Conservation (phyloP, 2,888 invertebrate genomes). For the Apoda limacodes region DNA sequence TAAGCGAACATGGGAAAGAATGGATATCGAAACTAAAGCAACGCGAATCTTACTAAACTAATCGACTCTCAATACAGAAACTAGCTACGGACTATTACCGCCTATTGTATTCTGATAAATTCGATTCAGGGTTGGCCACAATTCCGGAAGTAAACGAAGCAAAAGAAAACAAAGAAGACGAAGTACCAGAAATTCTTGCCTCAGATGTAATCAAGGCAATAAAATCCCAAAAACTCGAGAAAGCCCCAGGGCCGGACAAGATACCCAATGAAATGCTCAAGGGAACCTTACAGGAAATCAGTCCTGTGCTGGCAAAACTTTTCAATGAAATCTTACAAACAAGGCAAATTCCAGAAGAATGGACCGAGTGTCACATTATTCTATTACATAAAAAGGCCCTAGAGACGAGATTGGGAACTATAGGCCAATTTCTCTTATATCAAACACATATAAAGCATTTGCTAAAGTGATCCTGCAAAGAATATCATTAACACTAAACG, state of each 20-base stretch:
- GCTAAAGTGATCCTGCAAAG: constrained; percentile 7
- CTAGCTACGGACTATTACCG: constrained; percentile 8
- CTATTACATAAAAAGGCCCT: constrained; percentile 16
- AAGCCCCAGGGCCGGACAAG: constrained; percentile 17
- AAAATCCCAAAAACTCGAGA: constrained; percentile 13
- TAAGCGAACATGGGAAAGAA: constrained; percentile 10
- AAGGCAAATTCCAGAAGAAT: constrained; percentile 11
- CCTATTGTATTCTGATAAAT: constrained; percentile 5
- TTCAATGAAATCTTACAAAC: constrained; percentile 15
- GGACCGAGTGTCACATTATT: constrained; percentile 13
- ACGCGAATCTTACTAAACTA: background rate
- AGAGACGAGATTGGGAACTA: constrained; percentile 13
- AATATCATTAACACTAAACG: constrained; percentile 5
- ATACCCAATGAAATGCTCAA: constrained; percentile 15
- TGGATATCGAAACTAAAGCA: constrained; percentile 17
- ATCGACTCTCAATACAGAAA: constrained; percentile 6
- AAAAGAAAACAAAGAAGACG: constrained; percentile 4
- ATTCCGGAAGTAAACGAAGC: constrained; percentile 2
- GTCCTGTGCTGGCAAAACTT: constrained; percentile 12
- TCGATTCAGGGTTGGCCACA: constrained; percentile 7
- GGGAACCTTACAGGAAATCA: constrained; percentile 10
- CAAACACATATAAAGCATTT: constrained; percentile 12
- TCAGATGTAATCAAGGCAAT: constrained; percentile 13
- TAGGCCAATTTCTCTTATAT: constrained; percentile 14
- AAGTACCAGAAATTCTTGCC: constrained; percentile 5